phyloP scores from a whole-genome alignment of 2,797 vertebrate genomes.

The Borostomias antarcticus region DNA sequence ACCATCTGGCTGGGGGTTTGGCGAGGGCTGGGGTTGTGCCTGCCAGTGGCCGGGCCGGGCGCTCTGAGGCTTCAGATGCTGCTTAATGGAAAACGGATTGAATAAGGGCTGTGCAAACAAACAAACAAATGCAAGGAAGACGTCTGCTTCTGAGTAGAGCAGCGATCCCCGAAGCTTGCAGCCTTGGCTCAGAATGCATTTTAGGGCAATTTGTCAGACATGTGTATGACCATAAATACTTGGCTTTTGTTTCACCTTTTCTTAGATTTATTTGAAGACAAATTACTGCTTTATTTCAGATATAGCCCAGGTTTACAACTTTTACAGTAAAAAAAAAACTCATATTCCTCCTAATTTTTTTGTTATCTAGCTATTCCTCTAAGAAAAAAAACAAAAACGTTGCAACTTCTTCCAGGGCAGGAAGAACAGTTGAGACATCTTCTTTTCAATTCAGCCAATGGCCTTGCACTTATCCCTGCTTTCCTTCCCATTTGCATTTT shows the following conservation, averaged over 20 bases:
- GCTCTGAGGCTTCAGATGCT: slow-evolving; percentile 50
- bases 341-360: not conserved
- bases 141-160: slow-evolving; percentile 42
- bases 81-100: slow-evolving; percentile 41
- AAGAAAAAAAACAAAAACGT: slow-evolving; percentile 32
- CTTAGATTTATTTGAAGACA: not conserved
- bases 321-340: slow-evolving; percentile 17
- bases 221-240: not conserved
- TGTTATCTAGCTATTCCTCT: slow-evolving; percentile 33
- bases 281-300: slow-evolving; percentile 13
- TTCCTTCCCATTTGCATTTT: slow-evolving; percentile 39
- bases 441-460: slow-evolving; percentile 18
- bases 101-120: slow-evolving; percentile 43
- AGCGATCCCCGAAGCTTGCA: slow-evolving; percentile 11
- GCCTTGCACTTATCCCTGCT: slow-evolving; percentile 22
- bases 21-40: slow-evolving; percentile 50
- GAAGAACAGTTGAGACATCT: slow-evolving; percentile 23
- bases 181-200: not conserved
- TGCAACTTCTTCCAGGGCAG: slow-evolving; percentile 17
- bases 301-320: slow-evolving; percentile 36
- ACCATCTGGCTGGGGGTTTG: slow-evolving; percentile 70
- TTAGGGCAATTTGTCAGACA: not conserved
- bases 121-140: slow-evolving; percentile 35
- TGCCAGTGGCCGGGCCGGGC: slow-evolving; percentile 55
- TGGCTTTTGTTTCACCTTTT: not conserved